Base-by-base conservation (phyloP, 2,888 invertebrate species). In the Marronus borbonicus region DNA sequence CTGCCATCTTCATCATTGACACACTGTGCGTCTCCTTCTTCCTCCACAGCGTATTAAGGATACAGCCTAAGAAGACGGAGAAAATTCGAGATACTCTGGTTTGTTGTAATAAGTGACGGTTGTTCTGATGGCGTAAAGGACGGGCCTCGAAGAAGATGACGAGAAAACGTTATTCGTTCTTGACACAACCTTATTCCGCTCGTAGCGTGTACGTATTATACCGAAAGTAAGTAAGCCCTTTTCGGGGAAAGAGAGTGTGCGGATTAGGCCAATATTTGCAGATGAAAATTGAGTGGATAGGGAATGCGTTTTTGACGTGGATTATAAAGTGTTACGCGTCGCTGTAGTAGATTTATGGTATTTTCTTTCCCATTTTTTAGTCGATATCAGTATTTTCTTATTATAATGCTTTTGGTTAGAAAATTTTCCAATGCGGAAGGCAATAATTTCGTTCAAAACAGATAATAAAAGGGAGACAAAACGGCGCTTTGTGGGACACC, bases 181-280 rank as follows among this genome's bases (percentile, higher is more conserved):
- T 49, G 10, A 24, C 66, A 49, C 66, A 49, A 44, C 44, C 17
- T 66, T 66, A 66, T 80, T 80, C 80, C 77, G 77, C 76, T 80
- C 72, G 69, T 36, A 55, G 31, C 20, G 14, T 44, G 24, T 49
- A 44, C 17, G 31, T 44, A 52, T 69, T 58, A 72, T 55, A 39
- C 58, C 60, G 58, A 60, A 36, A 36, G 31, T 36, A 36, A 49
- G 66, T 66, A 66, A 66, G 83, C 82, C 82, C 66, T 66, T 66
- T 66, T 66, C 66, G 44, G 20, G 12, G 72, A 58, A 24, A 31
- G 55, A 72, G 65, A 80, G 80, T 77, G 79, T 82, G 83, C 82
- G 86, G 88, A 88, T 89, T 88, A 88, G 85, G 86, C 86, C 88
- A 88, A 88, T 88, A 88, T 88, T 89, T 89, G 87, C 88, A 85